Conservation (phyloP, 2,113 vertebrate genomes). For the Tragelaphus scriptus region DNA sequence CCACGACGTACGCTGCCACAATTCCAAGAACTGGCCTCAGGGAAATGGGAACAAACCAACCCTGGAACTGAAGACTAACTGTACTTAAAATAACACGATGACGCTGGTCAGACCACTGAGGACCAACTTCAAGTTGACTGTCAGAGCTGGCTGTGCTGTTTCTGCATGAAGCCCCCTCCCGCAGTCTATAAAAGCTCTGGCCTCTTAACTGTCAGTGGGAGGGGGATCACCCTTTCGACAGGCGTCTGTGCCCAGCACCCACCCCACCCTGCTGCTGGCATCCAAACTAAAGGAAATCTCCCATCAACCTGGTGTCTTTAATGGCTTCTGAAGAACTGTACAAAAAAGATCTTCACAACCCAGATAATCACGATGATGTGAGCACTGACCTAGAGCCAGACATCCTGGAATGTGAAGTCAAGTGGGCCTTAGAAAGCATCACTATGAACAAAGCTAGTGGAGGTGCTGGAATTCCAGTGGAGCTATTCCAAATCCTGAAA, state of each 20-base stretch:
- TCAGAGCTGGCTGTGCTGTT: not conserved
- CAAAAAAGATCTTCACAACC: no score
- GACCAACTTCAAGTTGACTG: not conserved
- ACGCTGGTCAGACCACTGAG: not conserved
- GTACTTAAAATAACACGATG: not conserved
- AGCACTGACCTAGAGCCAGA: no score
- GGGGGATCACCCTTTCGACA: not conserved
- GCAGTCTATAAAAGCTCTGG: not conserved
- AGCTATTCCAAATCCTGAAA: no score
- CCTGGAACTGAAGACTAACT: not conserved
- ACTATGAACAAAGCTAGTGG: no score
- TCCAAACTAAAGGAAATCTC: not conserved
- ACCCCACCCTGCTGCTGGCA: not conserved
- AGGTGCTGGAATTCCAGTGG: no score
- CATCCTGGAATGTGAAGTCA: no score
- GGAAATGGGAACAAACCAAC: not conserved
- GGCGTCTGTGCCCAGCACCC: rapidly evolving
- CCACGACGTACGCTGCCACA: not conserved
- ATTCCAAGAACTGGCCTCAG: not conserved
- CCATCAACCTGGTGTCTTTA: not conserved
- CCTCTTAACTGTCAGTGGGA: not conserved
- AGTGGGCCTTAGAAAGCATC: no score
- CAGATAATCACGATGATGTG: no score
- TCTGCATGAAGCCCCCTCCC: not conserved
- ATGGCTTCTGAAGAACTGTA: not conserved